These are phyloP conservation scores for Myanophis thanlyinensis DNA, from an alignment of 2,113 vertebrate genomes.

Conservation along the genomic window DNA sequence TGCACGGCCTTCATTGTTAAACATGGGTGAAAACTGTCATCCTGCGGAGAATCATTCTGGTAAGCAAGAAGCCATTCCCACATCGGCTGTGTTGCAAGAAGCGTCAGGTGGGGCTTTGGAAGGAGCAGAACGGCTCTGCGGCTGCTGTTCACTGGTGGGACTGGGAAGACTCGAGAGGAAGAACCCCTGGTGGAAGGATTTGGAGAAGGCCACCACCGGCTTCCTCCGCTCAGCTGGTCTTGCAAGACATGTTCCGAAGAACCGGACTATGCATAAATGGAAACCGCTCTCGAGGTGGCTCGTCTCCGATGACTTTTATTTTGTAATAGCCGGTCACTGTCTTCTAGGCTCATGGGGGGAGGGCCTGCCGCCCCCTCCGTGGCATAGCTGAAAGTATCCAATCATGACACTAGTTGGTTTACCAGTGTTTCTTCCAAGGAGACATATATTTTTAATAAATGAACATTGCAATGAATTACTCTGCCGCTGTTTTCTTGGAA, in stretches of 20 bases:
- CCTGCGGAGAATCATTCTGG: neutral
- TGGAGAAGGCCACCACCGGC: neutral
- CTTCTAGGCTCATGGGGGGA: slow-evolving; percentile 54
- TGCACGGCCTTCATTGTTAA: slow-evolving; percentile 21
- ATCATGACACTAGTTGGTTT: slow-evolving; percentile 69
- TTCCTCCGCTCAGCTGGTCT: neutral
- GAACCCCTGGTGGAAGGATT: slow-evolving; percentile 13
- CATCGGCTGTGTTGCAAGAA: neutral
- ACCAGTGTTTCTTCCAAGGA: slow-evolving; percentile 79
- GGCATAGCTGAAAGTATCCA: slow-evolving; percentile 62
- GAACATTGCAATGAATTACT: slow-evolving; percentile 76
- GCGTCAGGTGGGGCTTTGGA: neutral
- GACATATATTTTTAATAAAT: slow-evolving; percentile 86
- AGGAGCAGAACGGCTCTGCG: no score
- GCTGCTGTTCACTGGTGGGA: neutral
- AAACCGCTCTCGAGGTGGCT: slow-evolving; percentile 30
- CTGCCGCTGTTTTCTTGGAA: slow-evolving; percentile 64
- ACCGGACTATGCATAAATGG: slow-evolving; percentile 30
- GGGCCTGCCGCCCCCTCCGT: slow-evolving; percentile 48
- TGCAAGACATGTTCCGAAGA: slow-evolving; percentile 5
- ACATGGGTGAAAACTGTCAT: neutral
- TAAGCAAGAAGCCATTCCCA: slow-evolving; percentile 5
- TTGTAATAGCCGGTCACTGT: slow-evolving; percentile 52
- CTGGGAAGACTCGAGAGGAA: no score
- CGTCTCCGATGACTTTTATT: neutral